Percentiles rank a stretch among this genome's conserved stretches.
phyloP scores from a whole-genome alignment of 1,140 invertebrate genomes.

The Nebria ingens region DNA sequence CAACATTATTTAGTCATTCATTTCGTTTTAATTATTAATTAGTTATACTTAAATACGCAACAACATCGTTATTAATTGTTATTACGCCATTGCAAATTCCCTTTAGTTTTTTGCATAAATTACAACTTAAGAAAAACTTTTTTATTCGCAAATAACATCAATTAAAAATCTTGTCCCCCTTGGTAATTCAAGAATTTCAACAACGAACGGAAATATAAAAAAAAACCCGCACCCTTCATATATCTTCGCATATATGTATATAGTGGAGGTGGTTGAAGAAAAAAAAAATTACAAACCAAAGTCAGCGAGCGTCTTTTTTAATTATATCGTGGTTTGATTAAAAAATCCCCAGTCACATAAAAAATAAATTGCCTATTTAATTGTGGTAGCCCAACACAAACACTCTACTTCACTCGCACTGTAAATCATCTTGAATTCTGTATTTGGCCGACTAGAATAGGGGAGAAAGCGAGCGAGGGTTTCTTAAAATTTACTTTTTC shows the following conservation, averaged over 20 bases:
- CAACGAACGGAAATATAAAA: not conserved
- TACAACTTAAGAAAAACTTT: not conserved
- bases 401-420: too few relatives aligned
- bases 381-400: slow-evolving; percentile 19
- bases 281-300: too few relatives aligned
- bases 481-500: slow-evolving; percentile 38
- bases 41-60: too few relatives aligned
- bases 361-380: slow-evolving; percentile 37
- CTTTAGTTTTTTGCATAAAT: too few relatives aligned
- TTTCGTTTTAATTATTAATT: too few relatives aligned
- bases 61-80: too few relatives aligned
- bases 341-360: slow-evolving; percentile 30
- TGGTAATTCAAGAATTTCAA: not conserved
- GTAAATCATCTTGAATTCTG: not conserved
- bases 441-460: slow-evolving; percentile 6
- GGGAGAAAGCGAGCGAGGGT: slow-evolving; percentile 29
- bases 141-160: slow-evolving; percentile 7
- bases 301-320: slow-evolving; percentile 22
- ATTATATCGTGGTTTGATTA: slow-evolving; percentile 34
- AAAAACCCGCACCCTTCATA: not conserved
- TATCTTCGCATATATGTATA: too few relatives aligned
- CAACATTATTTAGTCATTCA: too few relatives aligned
- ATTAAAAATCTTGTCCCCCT: not conserved
- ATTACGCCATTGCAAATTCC: too few relatives aligned
- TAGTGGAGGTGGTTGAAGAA: not conserved